These are phyloP conservation scores for Zaprionus taronus DNA, from an alignment of 1,140 invertebrate genomes.

Conservation along the genomic window DNA sequence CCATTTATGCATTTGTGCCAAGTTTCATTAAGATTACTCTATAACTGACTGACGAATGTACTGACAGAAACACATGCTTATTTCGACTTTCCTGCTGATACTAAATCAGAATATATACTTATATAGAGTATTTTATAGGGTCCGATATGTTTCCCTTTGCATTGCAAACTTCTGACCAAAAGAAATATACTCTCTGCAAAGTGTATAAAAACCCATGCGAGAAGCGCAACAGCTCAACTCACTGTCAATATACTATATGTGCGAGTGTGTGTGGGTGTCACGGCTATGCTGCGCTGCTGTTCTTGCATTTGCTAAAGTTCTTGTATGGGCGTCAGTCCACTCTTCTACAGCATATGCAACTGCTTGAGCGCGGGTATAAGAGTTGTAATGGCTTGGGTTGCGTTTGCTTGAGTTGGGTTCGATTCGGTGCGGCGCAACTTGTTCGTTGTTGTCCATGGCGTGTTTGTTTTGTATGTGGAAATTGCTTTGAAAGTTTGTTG, in stretches of 20 bases:
- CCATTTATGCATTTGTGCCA: too few species aligned
- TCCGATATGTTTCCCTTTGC: too few species aligned
- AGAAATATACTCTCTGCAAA: too few species aligned
- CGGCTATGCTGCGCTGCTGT: conserved; percentile 3
- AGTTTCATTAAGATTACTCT: too few species aligned
- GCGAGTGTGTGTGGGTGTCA: background rate
- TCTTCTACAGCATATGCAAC: conserved; percentile 26
- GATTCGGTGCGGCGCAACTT: conserved; percentile 12
- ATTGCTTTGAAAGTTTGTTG: background rate
- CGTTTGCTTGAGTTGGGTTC: conserved; percentile 7
- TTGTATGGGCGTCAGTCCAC: background rate
- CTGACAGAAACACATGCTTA: too few species aligned
- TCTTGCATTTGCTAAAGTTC: background rate
- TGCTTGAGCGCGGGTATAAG: conserved; percentile 20
- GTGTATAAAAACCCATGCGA: background rate
- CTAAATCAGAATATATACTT: too few species aligned
- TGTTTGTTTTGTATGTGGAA: background rate
- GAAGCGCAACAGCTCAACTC: conserved; percentile 1
- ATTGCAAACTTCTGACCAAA: too few species aligned
- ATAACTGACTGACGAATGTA: too few species aligned
- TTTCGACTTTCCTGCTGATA: too few species aligned
- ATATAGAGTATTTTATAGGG: too few species aligned
- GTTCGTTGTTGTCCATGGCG: conserved; percentile 23
- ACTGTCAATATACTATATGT: background rate
- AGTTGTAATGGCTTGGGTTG: conserved; percentile 17